A percentile compares a stretch with the other conserved stretches of the same genome.
Evolutionary conservation across 2,113 vertebrate genomes (phyloP).

Genomic region (Semicossyphus pulcher): DNA sequence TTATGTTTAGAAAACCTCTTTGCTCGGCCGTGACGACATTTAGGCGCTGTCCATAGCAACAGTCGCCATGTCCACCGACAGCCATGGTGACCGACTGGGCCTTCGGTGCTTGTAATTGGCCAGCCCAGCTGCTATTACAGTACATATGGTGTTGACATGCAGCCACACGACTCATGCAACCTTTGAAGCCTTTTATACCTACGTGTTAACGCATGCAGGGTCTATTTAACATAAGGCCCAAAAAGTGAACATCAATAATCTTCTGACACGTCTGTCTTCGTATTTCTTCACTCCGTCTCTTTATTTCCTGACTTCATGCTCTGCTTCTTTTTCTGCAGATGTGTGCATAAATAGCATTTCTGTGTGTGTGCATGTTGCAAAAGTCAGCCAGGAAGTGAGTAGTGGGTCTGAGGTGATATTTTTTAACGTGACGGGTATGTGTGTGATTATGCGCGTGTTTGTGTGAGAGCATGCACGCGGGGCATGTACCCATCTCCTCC

Average conservation of each 20-base stretch:
- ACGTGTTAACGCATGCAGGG: too few species aligned
- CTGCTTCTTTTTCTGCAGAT: neutral
- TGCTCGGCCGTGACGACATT: conserved; percentile 45
- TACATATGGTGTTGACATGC: conserved; percentile 28
- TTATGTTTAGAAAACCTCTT: conserved; percentile 62
- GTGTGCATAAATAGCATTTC: neutral
- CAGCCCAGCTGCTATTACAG: conserved; percentile 29
- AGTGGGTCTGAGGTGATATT: conserved; percentile 35
- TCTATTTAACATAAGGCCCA: neutral
- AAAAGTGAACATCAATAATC: neutral
- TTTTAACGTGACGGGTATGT: conserved; percentile 38
- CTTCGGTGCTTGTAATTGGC: conserved; percentile 46
- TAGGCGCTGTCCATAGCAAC: conserved; percentile 72
- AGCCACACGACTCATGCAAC: conserved; percentile 7
- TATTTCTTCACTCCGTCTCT: neutral
- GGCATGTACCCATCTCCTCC: neutral
- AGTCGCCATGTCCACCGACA: conserved; percentile 54
- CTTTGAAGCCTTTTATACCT: neutral
- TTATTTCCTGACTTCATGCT: neutral
- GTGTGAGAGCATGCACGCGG: neutral
- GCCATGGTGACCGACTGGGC: conserved; percentile 29
- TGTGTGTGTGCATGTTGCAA: neutral
- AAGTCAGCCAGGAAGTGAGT: too few species aligned
- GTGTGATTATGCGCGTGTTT: neutral
- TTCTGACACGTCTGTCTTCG: too few species aligned